These are phyloP conservation scores for Castor canadensis DNA, from an alignment of 2,113 vertebrate genomes.

Conservation along the genomic window DNA sequence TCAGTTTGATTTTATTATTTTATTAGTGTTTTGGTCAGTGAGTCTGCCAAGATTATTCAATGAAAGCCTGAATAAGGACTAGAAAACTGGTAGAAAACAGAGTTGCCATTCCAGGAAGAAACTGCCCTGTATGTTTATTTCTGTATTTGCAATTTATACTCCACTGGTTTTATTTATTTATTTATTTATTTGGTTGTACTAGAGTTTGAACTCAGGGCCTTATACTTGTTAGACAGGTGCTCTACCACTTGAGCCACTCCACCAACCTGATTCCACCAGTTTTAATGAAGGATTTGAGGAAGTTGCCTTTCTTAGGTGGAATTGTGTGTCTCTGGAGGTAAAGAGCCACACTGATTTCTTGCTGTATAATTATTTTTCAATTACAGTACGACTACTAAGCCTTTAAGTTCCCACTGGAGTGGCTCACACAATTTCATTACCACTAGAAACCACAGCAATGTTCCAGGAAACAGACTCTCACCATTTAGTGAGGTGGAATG, in stretches of 20 bases:
- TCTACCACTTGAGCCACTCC: too few relatives aligned
- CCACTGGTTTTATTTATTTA: too few relatives aligned
- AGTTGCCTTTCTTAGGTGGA: neutral
- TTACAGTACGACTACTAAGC: slow-evolving; percentile 46
- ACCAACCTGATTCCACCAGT: too few relatives aligned
- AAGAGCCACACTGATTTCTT: neutral
- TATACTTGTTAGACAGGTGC: too few relatives aligned
- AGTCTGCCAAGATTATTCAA: neutral
- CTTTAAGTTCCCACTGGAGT: slow-evolving; percentile 36
- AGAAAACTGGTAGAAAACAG: neutral
- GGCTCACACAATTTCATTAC: slow-evolving; percentile 29
- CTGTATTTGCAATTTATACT: neutral
- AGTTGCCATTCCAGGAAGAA: neutral
- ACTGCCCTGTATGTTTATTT: neutral
- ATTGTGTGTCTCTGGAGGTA: neutral
- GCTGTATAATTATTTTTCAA: slow-evolving; percentile 62
- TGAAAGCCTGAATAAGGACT: neutral
- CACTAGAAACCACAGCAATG: slow-evolving; percentile 48
- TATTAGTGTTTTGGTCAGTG: slow-evolving; percentile 10
- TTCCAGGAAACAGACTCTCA: slow-evolving; percentile 46
- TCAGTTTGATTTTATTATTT: neutral
- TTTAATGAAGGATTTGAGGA: slow-evolving; percentile 27
- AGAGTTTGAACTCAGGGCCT: too few relatives aligned
- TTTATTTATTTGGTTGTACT: too few relatives aligned
- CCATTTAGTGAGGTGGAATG: slow-evolving; percentile 46